phyloP scores from a whole-genome alignment of 2,888 invertebrate genomes.

The Drosophila colorata region DNA sequence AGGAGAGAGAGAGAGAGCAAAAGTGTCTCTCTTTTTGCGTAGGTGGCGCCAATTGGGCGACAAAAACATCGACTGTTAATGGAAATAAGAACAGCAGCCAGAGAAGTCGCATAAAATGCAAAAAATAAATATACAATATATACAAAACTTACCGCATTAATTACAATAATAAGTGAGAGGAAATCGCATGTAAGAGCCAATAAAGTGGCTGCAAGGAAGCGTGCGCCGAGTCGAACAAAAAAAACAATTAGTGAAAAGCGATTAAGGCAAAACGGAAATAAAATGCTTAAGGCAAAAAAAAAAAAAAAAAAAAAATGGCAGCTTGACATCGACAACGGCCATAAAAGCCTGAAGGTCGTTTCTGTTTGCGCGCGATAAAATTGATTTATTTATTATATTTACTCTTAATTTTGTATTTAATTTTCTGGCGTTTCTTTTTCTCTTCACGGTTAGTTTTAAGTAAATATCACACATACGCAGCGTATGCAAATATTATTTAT shows the following conservation, averaged over 20 bases:
- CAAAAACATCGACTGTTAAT: not conserved
- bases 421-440: constrained; percentile 5
- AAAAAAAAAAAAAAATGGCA: constrained; percentile 14
- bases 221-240: constrained; percentile 1
- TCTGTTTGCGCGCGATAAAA: constrained; percentile 65
- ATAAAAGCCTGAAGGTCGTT: constrained; percentile 65
- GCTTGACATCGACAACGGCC: constrained; percentile 20
- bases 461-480: constrained; percentile 62
- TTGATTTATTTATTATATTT: constrained; percentile 23
- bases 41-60: not conserved
- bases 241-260: constrained; percentile 24
- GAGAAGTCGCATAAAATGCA: not conserved
- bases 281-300: constrained; percentile 19
- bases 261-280: constrained; percentile 49
- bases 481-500: constrained; percentile 51
- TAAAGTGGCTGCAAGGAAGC: constrained; percentile 34
- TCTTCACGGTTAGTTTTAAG: constrained; percentile 35
- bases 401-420: not conserved
- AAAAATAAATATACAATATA: constrained; percentile 11
- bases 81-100: constrained; percentile 11
- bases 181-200: constrained; percentile 12
- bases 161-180: constrained; percentile 19
- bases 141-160: constrained; percentile 21
- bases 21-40: constrained; percentile 3
- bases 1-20: not conserved